phyloP scores from a whole-genome alignment of 2,888 invertebrate species.

The Phoronis australis region DNA sequence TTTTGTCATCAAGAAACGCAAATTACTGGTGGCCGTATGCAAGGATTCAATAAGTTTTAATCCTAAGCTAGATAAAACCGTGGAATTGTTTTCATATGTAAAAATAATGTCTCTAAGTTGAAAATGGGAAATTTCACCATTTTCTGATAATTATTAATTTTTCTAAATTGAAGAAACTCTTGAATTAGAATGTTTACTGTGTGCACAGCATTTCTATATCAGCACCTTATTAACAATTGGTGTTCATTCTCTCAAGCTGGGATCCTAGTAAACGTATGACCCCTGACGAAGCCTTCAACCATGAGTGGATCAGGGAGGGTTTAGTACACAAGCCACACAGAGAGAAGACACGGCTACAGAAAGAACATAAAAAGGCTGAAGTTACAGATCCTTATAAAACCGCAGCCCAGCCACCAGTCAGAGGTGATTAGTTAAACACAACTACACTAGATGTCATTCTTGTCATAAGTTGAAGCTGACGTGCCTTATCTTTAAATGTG shows the following conservation, averaged over 20 bases:
- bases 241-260: conserved; percentile 63
- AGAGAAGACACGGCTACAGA: not conserved
- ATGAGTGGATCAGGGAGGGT: conserved; percentile 68
- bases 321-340: conserved; percentile 19
- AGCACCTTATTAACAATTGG: not conserved
- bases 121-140: not conserved
- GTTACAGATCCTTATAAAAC: conserved; percentile 34
- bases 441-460: too few relatives aligned
- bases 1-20: too few relatives aligned
- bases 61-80: too few relatives aligned
- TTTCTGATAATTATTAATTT: not conserved
- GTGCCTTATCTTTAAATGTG: too few relatives aligned
- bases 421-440: conserved; percentile 24
- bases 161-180: too few relatives aligned
- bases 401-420: conserved; percentile 34
- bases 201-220: too few relatives aligned
- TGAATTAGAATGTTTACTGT: too few relatives aligned
- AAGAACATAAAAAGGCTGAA: too few relatives aligned
- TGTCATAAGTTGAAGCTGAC: too few relatives aligned
- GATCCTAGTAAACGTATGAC: conserved; percentile 86
- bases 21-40: too few relatives aligned
- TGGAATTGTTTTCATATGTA: too few relatives aligned
- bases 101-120: not conserved
- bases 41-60: too few relatives aligned
- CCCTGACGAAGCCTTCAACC: conserved; percentile 82